Evolutionary conservation across 1,140 invertebrate species (phyloP), one percentile per base, ranked within the genome.

Genomic region (Danaus plexippus): DNA sequence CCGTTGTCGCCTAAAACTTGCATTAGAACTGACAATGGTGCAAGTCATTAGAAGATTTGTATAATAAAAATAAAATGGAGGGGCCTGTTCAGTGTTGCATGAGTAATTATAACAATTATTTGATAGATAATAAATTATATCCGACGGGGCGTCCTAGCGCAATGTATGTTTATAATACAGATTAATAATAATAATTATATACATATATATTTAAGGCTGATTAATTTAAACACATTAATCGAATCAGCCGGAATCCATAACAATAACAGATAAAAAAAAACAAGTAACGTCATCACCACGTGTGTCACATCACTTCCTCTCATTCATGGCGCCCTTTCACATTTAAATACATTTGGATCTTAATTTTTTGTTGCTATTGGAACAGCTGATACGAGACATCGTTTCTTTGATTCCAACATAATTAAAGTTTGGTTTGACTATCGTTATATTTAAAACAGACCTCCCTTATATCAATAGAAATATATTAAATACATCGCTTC

Each of bases 61-160:
- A 82, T 85, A 79, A 78, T 66, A 80, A 77, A 69, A 77, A 75
- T 75, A 73, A 54, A 69, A 63, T 62, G 70, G 56, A 74, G 77
- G 77, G 81, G 77, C 72, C 46, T 44, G 67, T 50, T 60, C 70
- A 62, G 51, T 64, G 59, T 77, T 72, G 79, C 79, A 82, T 82
- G 79, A 80, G 76, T 82, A 81, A 84, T 84, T 80, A 80, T 77
- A 74, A 85, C 76, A 80, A 85, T 85, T 82, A 82, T 85, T 75
- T 77, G 74, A 82, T 82, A 85, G 72, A 77, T 80, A 79, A 85
- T 85, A 82, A 75, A 85, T 85, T 82, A 82, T 77, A 62, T 72
- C 51, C 71, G 73, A 76, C 68, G 65, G 64, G 59, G 54, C 66
- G 52, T 15, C 15, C 15, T 3, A 15, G 15, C 15, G 1, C 15